Conservation (phyloP, 1,140 invertebrate species). For the Musca vetustissima region DNA sequence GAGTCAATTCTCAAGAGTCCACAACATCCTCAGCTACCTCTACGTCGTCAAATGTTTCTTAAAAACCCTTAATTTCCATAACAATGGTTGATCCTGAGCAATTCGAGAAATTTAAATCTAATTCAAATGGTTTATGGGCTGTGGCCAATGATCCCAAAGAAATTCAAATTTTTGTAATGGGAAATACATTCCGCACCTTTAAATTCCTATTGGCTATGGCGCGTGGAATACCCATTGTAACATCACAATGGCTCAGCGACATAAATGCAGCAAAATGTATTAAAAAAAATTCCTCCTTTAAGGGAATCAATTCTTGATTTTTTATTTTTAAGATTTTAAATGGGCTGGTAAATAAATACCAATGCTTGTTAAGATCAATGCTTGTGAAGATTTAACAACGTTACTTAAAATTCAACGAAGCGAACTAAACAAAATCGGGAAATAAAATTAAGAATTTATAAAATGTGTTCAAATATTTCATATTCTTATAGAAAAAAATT, state of each 20-base stretch:
- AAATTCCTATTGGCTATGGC: slow-evolving; percentile 31
- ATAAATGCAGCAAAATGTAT: not conserved
- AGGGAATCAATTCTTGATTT: slow-evolving; percentile 8
- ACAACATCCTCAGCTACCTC: not conserved
- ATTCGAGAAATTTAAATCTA: slow-evolving; percentile 6
- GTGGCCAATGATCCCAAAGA: slow-evolving; percentile 24
- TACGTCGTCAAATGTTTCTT: not conserved
- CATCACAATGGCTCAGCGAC: slow-evolving; percentile 16
- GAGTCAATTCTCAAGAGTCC: not conserved
- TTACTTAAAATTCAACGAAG: no score
- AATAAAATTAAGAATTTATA: no score
- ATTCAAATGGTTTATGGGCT: slow-evolving; percentile 21
- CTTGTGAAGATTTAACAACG: no score
- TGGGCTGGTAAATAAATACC: no score
- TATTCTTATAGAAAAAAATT: no score
- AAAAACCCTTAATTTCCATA: slow-evolving; percentile 12
- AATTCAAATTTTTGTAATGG: slow-evolving; percentile 27
- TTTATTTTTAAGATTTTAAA: no score
- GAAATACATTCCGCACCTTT: slow-evolving; percentile 27
- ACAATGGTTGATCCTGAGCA: slow-evolving; percentile 18
- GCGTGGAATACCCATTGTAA: slow-evolving; percentile 29
- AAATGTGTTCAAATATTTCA: no score
- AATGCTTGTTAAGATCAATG: no score
- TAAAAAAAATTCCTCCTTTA: slow-evolving; percentile 15
- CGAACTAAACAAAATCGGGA: no score